phyloP scores from a whole-genome alignment of 2,888 invertebrate genomes.

The Spisula solida region DNA sequence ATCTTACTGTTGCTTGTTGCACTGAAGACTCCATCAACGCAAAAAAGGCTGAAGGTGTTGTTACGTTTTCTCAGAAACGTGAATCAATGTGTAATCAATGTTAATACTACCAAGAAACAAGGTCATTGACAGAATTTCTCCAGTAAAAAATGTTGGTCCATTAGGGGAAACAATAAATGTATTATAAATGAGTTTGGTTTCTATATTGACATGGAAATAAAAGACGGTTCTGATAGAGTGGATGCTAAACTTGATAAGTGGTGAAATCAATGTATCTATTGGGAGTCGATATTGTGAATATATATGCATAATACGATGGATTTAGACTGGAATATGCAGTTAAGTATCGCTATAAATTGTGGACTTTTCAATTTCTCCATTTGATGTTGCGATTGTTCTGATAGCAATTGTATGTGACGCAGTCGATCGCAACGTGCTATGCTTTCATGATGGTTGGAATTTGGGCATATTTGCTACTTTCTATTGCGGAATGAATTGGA shows the following conservation, averaged over 20 bases:
- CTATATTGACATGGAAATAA: background rate
- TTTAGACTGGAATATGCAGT: background rate
- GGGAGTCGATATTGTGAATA: background rate
- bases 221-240: background rate
- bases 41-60: background rate
- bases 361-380: background rate
- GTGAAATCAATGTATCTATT: background rate
- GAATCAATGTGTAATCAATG: constrained; percentile 19
- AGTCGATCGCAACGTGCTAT: background rate
- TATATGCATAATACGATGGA: background rate
- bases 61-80: background rate
- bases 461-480: background rate
- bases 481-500: background rate
- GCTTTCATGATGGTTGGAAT: background rate
- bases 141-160: background rate
- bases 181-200: constrained; percentile 1
- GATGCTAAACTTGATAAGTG: background rate
- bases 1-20: background rate
- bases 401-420: background rate
- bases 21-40: background rate
- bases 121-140: constrained; percentile 24
- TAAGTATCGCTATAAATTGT: background rate
- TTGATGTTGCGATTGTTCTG: background rate
- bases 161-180: background rate
- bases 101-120: background rate